A percentile compares a stretch with the other conserved stretches of the same genome.
These are phyloP conservation scores for Zonitis immaculata DNA, from an alignment of 2,888 invertebrate genomes.

Conservation along the genomic window DNA sequence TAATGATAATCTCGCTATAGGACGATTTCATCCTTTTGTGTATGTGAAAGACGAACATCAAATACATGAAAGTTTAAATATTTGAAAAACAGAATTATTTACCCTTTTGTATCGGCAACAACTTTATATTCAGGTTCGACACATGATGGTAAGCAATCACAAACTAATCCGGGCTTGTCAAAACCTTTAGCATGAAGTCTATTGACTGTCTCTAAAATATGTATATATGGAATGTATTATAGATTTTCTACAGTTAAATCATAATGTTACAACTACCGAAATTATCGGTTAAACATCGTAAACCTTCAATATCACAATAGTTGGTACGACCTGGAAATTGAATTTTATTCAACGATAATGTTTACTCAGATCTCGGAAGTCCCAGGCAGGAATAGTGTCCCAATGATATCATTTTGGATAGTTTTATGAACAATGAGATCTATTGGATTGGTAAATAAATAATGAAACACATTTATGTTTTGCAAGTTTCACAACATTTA, in stretches of 20 bases:
- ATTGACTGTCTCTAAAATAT: conserved; percentile 45
- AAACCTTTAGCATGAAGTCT: conserved; percentile 47
- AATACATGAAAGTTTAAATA: too few species aligned
- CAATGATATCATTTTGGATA: too few species aligned
- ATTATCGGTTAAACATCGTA: conserved; percentile 53
- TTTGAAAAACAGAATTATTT: too few species aligned
- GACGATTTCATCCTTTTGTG: conserved; percentile 25
- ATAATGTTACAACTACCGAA: conserved; percentile 40
- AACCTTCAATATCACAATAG: conserved; percentile 53
- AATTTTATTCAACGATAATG: too few species aligned
- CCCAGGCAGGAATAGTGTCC: too few species aligned
- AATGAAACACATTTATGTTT: too few species aligned
- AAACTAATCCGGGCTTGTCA: conserved; percentile 49
- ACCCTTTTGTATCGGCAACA: conserved; percentile 51
- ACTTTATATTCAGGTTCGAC: conserved; percentile 56
- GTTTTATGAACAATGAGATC: too few species aligned
- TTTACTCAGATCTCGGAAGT: too few species aligned
- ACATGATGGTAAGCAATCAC: conserved; percentile 59
- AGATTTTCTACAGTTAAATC: neutral
- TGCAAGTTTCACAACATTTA: too few species aligned
- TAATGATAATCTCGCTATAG: conserved; percentile 47
- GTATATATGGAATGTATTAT: conserved; percentile 2
- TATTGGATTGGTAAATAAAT: too few species aligned
- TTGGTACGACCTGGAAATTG: conserved; percentile 48
- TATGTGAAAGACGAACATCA: conserved; percentile 13